Conservation (phyloP, 2,797 vertebrate species). For the Eupleurogrammus muticus region DNA sequence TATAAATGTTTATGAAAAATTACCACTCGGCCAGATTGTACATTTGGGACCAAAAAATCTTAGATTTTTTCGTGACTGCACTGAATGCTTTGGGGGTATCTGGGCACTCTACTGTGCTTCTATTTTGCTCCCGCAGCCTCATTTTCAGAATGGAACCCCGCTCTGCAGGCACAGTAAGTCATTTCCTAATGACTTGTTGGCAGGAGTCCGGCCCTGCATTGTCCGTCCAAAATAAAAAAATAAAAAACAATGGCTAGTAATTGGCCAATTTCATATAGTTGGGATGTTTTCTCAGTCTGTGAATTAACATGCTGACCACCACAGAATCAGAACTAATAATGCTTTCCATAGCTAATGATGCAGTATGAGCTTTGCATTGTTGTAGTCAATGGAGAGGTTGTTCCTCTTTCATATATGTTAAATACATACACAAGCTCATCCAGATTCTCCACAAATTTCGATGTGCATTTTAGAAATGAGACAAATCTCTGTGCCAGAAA, state of each 20-base stretch:
- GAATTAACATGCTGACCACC: conserved; percentile 67
- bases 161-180: conserved; percentile 48
- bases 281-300: conserved; percentile 59
- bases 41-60: too few relatives aligned
- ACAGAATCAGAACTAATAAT: conserved; percentile 63
- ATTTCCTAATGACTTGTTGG: conserved; percentile 65
- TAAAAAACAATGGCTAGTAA: conserved; percentile 63
- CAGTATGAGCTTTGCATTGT: conserved; percentile 14
- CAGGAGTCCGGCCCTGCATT: conserved; percentile 23
- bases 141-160: conserved; percentile 38
- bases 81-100: too few relatives aligned
- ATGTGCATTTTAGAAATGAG: neutral
- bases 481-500: neutral
- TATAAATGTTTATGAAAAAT: too few relatives aligned
- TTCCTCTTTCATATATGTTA: conserved; percentile 4
- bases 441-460: neutral
- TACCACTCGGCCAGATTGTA: too few relatives aligned
- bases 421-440: neutral
- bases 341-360: conserved; percentile 59
- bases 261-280: conserved; percentile 69
- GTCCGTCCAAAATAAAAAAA: conserved; percentile 54
- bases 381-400: conserved; percentile 10
- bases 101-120: too few relatives aligned
- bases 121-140: conserved; percentile 9
- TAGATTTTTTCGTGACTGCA: too few relatives aligned